A percentile compares a stretch with the other conserved stretches of the same genome.
Conservation (phyloP, 2,797 vertebrate genomes). For the Antennarius maculatus region DNA sequence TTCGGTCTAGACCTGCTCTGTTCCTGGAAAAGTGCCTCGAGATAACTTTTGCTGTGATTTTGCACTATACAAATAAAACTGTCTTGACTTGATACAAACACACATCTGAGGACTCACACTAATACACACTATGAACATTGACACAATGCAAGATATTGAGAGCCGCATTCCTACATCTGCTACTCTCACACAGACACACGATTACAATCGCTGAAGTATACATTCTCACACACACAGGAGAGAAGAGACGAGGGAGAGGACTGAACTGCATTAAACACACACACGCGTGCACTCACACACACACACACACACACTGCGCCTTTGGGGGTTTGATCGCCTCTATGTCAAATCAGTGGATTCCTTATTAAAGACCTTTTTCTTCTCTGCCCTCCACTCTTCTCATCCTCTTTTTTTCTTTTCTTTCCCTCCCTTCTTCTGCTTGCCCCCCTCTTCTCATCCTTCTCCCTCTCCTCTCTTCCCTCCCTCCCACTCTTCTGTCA, state of each 20-base stretch:
- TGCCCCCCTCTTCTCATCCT: not conserved
- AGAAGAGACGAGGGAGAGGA: not conserved
- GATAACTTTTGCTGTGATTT: too few relatives aligned
- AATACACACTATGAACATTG: conserved; percentile 7
- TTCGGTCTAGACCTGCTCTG: too few relatives aligned
- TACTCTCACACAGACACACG: conserved; percentile 31
- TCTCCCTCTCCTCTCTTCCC: conserved; percentile 8
- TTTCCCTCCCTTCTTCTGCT: not conserved
- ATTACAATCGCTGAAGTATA: conserved; percentile 28
- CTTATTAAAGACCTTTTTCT: conserved; percentile 68
- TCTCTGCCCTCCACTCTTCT: conserved; percentile 34
- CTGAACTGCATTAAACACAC: conserved; percentile 10
- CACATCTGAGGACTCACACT: conserved; percentile 5
- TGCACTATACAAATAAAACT: too few relatives aligned
- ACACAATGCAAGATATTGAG: conserved; percentile 33
- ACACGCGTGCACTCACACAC: not conserved
- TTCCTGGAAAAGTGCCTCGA: too few relatives aligned
- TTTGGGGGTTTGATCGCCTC: conserved; percentile 60
- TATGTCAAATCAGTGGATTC: conserved; percentile 69
- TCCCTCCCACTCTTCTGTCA: conserved; percentile 73
- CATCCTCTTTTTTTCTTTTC: conserved; percentile 2
- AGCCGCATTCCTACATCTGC: conserved; percentile 19
- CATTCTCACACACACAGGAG: conserved; percentile 4
- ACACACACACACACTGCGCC: conserved; percentile 14
- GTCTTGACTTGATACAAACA: not conserved